phyloP scores from a whole-genome alignment of 2,113 vertebrate species.

The Prunella himalayana region DNA sequence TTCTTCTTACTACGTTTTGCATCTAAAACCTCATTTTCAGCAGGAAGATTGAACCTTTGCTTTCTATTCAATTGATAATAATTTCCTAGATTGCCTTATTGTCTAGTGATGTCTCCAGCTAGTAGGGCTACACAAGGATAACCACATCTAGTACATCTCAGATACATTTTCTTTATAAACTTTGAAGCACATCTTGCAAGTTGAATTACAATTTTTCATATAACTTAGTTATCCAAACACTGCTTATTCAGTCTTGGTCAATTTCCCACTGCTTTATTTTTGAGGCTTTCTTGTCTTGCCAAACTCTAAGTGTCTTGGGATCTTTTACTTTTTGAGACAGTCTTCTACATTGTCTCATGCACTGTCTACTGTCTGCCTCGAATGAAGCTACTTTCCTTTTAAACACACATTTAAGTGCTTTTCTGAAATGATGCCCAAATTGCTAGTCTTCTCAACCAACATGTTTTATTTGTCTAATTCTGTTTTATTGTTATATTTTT shows the following conservation, averaged over 20 bases:
- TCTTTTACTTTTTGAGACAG: conserved; percentile 22
- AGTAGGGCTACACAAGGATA: not conserved
- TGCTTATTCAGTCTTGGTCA: not conserved
- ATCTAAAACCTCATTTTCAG: not conserved
- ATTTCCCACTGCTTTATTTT: not conserved
- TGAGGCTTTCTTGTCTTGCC: not conserved
- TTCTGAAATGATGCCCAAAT: conserved; percentile 55
- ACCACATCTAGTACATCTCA: not conserved
- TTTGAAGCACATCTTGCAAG: not conserved
- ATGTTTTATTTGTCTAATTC: not conserved
- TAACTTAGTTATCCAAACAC: not conserved
- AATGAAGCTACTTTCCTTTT: not conserved
- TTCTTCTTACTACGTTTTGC: not conserved
- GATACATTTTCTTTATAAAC: not conserved
- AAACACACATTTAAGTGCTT: conserved; percentile 35
- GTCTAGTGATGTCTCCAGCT: not conserved
- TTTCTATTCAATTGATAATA: not conserved
- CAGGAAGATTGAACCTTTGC: not conserved
- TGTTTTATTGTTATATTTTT: not conserved
- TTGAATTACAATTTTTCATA: not conserved
- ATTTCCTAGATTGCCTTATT: not conserved
- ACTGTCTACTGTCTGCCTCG: conserved; percentile 13
- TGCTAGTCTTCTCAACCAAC: not conserved
- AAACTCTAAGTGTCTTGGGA: conserved; percentile 25
- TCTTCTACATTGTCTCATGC: not conserved